These are phyloP conservation scores for Hycleus phaleratus DNA, from an alignment of 1,140 invertebrate genomes.

Conservation along the genomic window DNA sequence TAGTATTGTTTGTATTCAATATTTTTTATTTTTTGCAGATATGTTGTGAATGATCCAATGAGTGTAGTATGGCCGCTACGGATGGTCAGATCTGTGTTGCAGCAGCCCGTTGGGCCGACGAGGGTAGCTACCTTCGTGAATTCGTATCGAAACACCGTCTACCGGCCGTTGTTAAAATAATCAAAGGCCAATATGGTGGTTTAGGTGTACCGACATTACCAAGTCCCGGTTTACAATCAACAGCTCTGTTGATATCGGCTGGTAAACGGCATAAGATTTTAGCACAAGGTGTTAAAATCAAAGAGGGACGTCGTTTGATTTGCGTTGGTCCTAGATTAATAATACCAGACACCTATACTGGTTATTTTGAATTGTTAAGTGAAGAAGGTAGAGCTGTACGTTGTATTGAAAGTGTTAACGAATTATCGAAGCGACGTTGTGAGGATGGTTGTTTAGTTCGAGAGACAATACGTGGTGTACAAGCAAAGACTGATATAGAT, in stretches of 20 bases:
- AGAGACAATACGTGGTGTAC: slow-evolving; percentile 76
- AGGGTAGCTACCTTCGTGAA: slow-evolving; percentile 68
- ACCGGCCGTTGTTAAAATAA: slow-evolving; percentile 81
- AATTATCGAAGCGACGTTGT: slow-evolving; percentile 68
- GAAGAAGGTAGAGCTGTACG: slow-evolving; percentile 84
- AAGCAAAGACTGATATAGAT: slow-evolving; percentile 57
- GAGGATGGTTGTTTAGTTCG: slow-evolving; percentile 74
- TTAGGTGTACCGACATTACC: slow-evolving; percentile 79
- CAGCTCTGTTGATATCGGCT: slow-evolving; percentile 73
- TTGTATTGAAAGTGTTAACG: slow-evolving; percentile 80
- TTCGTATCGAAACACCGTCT: slow-evolving; percentile 70
- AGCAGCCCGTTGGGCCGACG: slow-evolving; percentile 76
- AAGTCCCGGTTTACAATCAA: slow-evolving; percentile 73
- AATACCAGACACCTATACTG: slow-evolving; percentile 83
- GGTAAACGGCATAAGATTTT: slow-evolving; percentile 79
- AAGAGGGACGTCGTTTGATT: slow-evolving; percentile 70
- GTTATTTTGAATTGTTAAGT: slow-evolving; percentile 89
- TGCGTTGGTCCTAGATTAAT: slow-evolving; percentile 74
- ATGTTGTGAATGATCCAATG: slow-evolving; percentile 21
- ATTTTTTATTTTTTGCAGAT: slow-evolving; percentile 23
- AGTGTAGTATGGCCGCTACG: slow-evolving; percentile 64
- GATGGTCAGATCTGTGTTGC: slow-evolving; percentile 78
- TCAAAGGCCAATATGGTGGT: slow-evolving; percentile 85
- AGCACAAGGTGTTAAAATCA: slow-evolving; percentile 84
- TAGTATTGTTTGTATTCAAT: not conserved